Evolutionary conservation across 35 echinoderm and acorn worm genomes (phyloP), one percentile per base, ranked within the genome.

Genomic region (Amphiura filiformis): DNA sequence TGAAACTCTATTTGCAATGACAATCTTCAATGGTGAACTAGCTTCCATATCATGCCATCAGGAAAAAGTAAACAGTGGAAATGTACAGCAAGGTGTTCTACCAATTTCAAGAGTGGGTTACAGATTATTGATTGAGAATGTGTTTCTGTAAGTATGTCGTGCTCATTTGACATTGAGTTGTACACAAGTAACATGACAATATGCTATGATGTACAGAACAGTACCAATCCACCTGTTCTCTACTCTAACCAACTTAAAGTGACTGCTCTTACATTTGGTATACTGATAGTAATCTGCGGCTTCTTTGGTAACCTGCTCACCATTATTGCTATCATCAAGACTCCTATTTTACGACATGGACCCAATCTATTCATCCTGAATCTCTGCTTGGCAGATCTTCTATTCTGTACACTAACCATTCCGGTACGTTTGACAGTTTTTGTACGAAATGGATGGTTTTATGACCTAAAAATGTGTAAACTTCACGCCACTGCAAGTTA

Each of bases 321-420:
- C 0, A 90, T 90, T 38, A 22, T 84, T 17, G 88, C 81, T 39
- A 56, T 84, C 13, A 33, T 56, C 35, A 84, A 83, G 65, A 78
- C 47, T 22, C 80, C 80, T 31, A 34, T 39, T 13, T 56, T 84
- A 4, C 20, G 80, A 5, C 36, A 80, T 39, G 61, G 61, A 18
- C 82, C 80, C 9, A 90, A 90, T 76, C 61, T 90, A 26, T 90
- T 40, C 39, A 77, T 90, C 31, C 38, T 90, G 2, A 90, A 56
- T n/a, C 61, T 84, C 26, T 70, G 88, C 65, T 34, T 90, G 30
- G 82, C 88, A 9, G 88, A 90, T 49, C 57, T 90, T 13, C 35
- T 90, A 31, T 90, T 83, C 32, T 90, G 88, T 41, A 37, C 80
- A 31, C 82, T 81, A 13, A 70, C 81, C 56, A 52, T 90, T 11